phyloP scores from a whole-genome alignment of 2,113 vertebrate genomes.

The Anolis carolinensis region DNA sequence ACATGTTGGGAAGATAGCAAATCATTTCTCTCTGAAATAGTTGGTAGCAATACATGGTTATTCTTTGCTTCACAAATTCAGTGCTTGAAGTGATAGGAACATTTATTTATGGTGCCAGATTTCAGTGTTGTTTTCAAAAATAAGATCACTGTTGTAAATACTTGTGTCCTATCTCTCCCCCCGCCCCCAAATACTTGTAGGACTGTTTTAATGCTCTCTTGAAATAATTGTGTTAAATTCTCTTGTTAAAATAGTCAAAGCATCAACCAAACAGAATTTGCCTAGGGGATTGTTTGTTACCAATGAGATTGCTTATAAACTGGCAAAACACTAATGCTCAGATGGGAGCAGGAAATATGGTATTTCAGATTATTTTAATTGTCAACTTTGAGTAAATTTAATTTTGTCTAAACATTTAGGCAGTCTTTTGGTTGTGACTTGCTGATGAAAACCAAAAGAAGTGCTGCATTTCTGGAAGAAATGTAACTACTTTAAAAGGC shows the following conservation, averaged over 20 bases:
- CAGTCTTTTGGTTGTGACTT: background rate
- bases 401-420: background rate
- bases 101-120: background rate
- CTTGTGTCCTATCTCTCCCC: too few relatives aligned
- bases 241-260: background rate
- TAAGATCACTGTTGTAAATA: background rate
- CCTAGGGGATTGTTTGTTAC: background rate
- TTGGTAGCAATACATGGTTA: background rate
- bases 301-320: background rate
- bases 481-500: background rate
- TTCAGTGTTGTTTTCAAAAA: background rate
- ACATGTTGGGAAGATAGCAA: background rate
- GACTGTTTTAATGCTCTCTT: background rate
- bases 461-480: background rate
- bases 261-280: background rate
- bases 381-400: background rate
- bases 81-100: background rate
- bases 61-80: background rate
- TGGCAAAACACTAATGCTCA: background rate
- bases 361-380: conserved; percentile 6
- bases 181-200: background rate
- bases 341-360: background rate
- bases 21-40: background rate
- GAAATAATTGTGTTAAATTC: background rate
- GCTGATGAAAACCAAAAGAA: background rate